Conservation (phyloP, 2,113 vertebrate species). For the Mobula birostris region DNA sequence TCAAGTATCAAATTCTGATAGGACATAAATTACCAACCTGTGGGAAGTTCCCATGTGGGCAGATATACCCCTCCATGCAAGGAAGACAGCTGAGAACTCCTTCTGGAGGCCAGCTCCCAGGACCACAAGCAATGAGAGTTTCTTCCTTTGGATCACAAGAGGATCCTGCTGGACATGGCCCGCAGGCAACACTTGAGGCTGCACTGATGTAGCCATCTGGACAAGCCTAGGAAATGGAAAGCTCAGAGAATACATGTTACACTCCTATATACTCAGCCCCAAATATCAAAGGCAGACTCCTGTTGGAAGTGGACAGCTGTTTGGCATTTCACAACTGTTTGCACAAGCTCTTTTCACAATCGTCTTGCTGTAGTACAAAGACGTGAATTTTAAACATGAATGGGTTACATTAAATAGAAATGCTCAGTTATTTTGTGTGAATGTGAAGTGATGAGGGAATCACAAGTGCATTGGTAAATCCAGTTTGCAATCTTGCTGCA, state of each 20-base stretch:
- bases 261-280: not conserved
- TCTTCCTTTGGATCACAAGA: slow-evolving; percentile 56
- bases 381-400: not conserved
- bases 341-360: not conserved
- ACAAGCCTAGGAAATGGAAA: slow-evolving; percentile 57
- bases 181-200: slow-evolving; percentile 61
- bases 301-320: not conserved
- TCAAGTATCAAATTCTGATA: not conserved
- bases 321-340: not conserved
- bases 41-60: slow-evolving; percentile 55
- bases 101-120: slow-evolving; percentile 64
- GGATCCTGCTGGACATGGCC: slow-evolving; percentile 65
- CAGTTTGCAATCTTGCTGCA: no score
- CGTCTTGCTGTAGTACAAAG: not conserved
- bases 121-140: slow-evolving; percentile 52
- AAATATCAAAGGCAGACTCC: not conserved
- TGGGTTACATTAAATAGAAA: not conserved
- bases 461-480: not conserved
- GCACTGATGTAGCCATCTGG: slow-evolving; percentile 63
- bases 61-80: slow-evolving; percentile 62
- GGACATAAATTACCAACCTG: slow-evolving; percentile 49
- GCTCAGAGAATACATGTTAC: not conserved
- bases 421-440: not conserved
- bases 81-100: slow-evolving; percentile 59
- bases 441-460: not conserved